Conservation (phyloP, 2,797 vertebrate genomes). For the Xiphophorus birchmanni region DNA sequence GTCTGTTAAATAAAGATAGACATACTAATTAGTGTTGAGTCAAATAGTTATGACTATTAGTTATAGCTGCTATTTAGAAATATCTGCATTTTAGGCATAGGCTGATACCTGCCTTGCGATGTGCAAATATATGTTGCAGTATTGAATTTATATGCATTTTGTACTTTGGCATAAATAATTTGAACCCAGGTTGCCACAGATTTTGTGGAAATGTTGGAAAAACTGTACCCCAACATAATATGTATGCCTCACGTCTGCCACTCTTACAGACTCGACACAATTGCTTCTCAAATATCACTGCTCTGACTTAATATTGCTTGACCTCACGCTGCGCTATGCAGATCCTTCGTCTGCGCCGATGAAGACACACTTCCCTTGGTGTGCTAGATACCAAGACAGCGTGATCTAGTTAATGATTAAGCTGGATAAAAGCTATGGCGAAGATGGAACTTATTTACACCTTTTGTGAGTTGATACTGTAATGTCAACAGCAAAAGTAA, state of each 20-base stretch:
- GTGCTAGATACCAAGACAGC: not conserved
- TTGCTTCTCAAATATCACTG: not conserved
- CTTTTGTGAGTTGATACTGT: not conserved
- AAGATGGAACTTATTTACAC: not conserved
- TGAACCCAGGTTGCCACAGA: no score
- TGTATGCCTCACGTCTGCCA: not conserved
- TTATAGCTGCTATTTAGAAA: not conserved
- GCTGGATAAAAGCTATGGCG: not conserved
- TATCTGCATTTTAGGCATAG: not conserved
- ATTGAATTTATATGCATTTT: not conserved
- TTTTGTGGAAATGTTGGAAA: not conserved
- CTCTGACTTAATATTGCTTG: not conserved
- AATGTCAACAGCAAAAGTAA: not conserved
- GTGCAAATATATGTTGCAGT: not conserved
- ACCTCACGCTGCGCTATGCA: not conserved
- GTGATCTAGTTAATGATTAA: not conserved
- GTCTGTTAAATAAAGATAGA: slow-evolving; percentile 28
- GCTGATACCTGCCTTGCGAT: not conserved
- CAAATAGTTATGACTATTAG: not conserved
- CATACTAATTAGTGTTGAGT: slow-evolving; percentile 16
- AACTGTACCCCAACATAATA: not conserved
- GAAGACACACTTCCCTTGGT: not conserved
- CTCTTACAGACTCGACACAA: not conserved
- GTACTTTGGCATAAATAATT: not conserved
- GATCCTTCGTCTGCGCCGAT: not conserved